Evolutionary conservation across 2,113 vertebrate species (phyloP), one percentile per base, ranked within the genome.

Genomic region (Theropithecus gelada): DNA sequence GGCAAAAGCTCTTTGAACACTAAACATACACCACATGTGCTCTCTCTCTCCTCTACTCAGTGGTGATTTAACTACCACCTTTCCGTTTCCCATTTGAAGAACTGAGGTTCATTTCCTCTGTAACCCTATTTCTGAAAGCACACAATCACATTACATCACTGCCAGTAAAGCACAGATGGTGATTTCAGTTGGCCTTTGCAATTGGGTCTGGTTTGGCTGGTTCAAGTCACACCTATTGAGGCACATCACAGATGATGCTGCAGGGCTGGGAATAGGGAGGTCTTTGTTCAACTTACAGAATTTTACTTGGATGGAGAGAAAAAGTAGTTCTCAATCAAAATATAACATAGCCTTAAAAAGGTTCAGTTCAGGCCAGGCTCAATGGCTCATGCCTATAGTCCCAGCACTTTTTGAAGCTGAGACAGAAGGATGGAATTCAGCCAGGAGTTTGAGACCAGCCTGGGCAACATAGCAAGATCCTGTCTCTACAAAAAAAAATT

Each of bases 1-100:
- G 82, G 90, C 59, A 97, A 82, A 83, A 92, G 40, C 52, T 83
- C 79, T 86, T 0, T 50, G 73, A 93, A 88, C 78, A 91, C 72
- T 90, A 73, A 82, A 83, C 40, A 55, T 5, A 73, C 32, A 43
- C 4, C 11, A 0, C 6, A 1, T 10, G 23, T 38, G 68, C 59
- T 27, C 59, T 27, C 59, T 61, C 59, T 13, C 22, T 4, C 23
- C 30, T 89, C 76, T 64, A 35, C 40, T 72, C 78, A 93, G 11
- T 81, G 43, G 32, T 38, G 75, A 92, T 84, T 88, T 30, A 35
- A 40, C 70, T 43, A 70, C 40, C 40, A 27, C 55, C n/a, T 52
- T 50, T 45, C 76, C 27, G 70, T 57, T 81, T 90, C 40, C 80
- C 59, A 85, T 57, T 1, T 88, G 73, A 91, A 84, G 90, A 81